Conservation (phyloP, 2,888 invertebrate genomes). For the Galerucella nymphaeae region DNA sequence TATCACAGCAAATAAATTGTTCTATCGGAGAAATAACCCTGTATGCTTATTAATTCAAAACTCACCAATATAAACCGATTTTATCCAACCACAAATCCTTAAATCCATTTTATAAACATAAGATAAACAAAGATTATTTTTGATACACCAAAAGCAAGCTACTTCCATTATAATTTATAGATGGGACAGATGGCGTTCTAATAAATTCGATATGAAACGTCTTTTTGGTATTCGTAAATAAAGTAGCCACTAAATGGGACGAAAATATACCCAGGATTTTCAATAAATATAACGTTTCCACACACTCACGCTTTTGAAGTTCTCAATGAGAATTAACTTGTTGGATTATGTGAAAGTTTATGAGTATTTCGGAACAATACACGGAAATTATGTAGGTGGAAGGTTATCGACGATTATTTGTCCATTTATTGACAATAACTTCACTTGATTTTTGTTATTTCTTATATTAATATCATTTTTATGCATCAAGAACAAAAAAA, state of each 20-base stretch:
- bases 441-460: neutral
- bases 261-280: conserved; percentile 20
- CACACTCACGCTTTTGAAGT: conserved; percentile 11
- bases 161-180: conserved; percentile 45
- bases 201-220: conserved; percentile 44
- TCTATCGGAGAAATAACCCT: no score
- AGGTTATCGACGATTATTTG: conserved; percentile 1
- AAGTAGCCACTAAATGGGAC: conserved; percentile 16
- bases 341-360: neutral
- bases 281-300: neutral
- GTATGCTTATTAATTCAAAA: conserved; percentile 30
- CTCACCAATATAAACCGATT: conserved; percentile 31
- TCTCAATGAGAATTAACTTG: conserved; percentile 4
- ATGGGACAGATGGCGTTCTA: conserved; percentile 38
- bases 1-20: no score
- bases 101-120: conserved; percentile 47
- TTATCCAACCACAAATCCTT: conserved; percentile 49
- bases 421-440: neutral
- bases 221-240: conserved; percentile 43
- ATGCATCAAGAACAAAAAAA: no score
- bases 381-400: neutral
- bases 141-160: conserved; percentile 48
- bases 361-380: neutral
- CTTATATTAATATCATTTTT: no score
- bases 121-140: conserved; percentile 58